Evolutionary conservation across 2,797 vertebrate species (phyloP), one percentile per base, ranked within the genome.

Genomic region (Tamandua tetradactyla): DNA sequence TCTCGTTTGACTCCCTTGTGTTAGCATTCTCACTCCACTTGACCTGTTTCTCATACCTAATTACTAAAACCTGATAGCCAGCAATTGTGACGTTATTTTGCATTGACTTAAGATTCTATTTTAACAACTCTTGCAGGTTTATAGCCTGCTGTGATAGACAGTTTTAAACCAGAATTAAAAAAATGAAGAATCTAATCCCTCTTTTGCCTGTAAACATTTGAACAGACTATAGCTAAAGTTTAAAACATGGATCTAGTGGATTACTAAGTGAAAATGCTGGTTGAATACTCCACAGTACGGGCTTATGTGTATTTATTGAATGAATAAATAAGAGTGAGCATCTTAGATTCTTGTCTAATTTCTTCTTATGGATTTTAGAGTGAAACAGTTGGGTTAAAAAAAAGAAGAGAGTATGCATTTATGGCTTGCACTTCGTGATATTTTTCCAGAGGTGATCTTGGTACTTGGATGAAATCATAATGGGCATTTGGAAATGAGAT

Each of bases 391-490:
- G 64, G 85, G 35, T 92, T 95, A 72, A 95, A 80, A 89, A 35
- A 55, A 86, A 76, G 25, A 66, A 6, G 81, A 52, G n/a, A 66
- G 55, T 84, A 42, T 80, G 23, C 37, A 52, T 85, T 86, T 69
- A 13, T 61, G 59, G 22, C 44, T 93, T 91, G 68, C 61, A 22
- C 59, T 69, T 82, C 20, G 82, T 91, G 93, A 37, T 94, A 69
- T 94, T 93, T 66, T 84, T 95, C 62, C 47, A 95, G 88, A 81
- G 81, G 52, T 87, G 84, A 93, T 87, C 44, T 84, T 57, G 20
- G 68, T 44, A 79, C 68, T 95, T 94, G 90, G 88, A 80, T 95
- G 92, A 89, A 88, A 96, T 95, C 91, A 74, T 95, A 93, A 95
- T 90, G 92, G 93, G 86, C 85, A 80, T 92, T 94, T 95, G 79